Evolutionary conservation across 2,888 invertebrate species (phyloP).

Genomic region (Baccha elongata): DNA sequence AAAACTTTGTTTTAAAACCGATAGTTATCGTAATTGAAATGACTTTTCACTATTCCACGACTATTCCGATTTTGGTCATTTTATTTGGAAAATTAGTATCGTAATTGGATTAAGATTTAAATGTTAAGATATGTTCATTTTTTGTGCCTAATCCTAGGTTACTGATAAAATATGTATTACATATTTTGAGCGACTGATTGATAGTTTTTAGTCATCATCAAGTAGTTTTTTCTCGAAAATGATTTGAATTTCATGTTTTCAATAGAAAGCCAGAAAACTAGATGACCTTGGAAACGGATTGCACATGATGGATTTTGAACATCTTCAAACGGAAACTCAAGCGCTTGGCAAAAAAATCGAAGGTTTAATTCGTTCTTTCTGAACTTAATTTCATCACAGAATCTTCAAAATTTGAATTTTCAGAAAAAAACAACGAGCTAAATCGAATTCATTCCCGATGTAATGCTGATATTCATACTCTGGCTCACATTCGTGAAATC

Average conservation of each 20-base stretch:
- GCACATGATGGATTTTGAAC: constrained; percentile 77
- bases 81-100: too few relatives aligned
- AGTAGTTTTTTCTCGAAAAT: too few relatives aligned
- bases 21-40: too few relatives aligned
- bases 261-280: constrained; percentile 76
- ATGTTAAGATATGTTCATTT: too few relatives aligned
- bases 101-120: too few relatives aligned
- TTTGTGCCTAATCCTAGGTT: too few relatives aligned
- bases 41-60: too few relatives aligned
- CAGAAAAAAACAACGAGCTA: constrained; percentile 78
- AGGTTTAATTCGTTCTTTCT: constrained; percentile 74
- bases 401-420: neutral
- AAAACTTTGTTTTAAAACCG: too few relatives aligned
- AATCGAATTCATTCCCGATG: constrained; percentile 75
- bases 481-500: constrained; percentile 79
- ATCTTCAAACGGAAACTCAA: constrained; percentile 77
- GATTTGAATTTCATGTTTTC: neutral
- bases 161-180: too few relatives aligned
- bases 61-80: too few relatives aligned
- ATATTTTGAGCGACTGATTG: too few relatives aligned
- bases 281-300: constrained; percentile 78
- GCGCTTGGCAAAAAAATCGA: constrained; percentile 79
- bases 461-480: constrained; percentile 76
- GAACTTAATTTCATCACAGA: neutral
- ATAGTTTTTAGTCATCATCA: too few relatives aligned